Percentiles rank a stretch among this genome's conserved stretches.
Conservation (phyloP, 2,797 vertebrate species). For the Onychomys arenicola region DNA sequence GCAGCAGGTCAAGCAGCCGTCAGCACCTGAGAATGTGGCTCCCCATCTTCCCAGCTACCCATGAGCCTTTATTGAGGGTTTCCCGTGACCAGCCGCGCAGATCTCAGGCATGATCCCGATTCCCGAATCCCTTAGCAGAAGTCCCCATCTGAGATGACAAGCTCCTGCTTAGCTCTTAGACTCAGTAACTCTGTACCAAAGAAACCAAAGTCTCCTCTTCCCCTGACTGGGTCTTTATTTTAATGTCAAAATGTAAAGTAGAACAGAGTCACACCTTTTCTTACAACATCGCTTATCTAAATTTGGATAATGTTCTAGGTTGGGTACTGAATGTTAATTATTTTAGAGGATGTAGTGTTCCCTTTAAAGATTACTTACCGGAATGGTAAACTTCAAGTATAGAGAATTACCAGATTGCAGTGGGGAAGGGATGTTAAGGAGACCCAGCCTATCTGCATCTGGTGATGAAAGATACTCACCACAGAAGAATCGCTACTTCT, state of each 20-base stretch:
- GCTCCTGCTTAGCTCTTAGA: neutral
- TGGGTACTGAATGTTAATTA: conserved; percentile 69
- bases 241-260: conserved; percentile 35
- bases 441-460: conserved; percentile 1
- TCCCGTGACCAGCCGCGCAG: neutral
- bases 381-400: conserved; percentile 55
- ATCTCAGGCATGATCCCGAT: neutral
- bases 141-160: neutral
- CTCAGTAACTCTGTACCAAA: neutral
- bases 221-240: neutral
- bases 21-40: neutral
- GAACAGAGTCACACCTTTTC: neutral
- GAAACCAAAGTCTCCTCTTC: neutral
- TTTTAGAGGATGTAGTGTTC: conserved; percentile 62
- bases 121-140: neutral
- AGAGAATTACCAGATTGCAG: conserved; percentile 25
- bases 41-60: neutral
- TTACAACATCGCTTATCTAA: conserved; percentile 61
- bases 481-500: neutral
- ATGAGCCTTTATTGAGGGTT: neutral
- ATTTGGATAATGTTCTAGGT: conserved; percentile 68
- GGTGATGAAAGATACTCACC: conserved; percentile 4
- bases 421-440: neutral
- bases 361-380: conserved; percentile 17
- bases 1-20: neutral